phyloP scores from a whole-genome alignment of 2,888 invertebrate genomes.

The Lobophora halterata region DNA sequence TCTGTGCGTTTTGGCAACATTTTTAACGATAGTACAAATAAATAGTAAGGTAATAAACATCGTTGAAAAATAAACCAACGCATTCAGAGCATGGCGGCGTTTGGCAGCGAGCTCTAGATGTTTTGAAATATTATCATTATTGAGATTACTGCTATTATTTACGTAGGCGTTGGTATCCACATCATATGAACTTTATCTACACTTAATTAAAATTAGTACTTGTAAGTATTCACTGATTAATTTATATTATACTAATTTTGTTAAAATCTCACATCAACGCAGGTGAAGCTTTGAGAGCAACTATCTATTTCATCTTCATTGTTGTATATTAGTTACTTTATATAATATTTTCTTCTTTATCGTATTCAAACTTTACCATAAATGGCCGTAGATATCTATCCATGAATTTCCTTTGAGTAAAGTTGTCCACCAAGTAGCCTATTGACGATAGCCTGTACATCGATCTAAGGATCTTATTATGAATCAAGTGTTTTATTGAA shows the following conservation, averaged over 20 bases:
- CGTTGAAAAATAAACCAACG: slow-evolving; percentile 13
- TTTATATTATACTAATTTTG: slow-evolving; percentile 13
- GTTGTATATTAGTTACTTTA: slow-evolving; percentile 16
- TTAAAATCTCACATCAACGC: slow-evolving; percentile 9
- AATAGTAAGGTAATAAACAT: slow-evolving; percentile 15
- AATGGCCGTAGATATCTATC: slow-evolving; percentile 14
- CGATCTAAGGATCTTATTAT: too few species aligned
- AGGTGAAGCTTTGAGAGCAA: slow-evolving; percentile 17
- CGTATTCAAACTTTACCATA: slow-evolving; percentile 21
- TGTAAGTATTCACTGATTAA: slow-evolving; percentile 3
- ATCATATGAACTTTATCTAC: too few species aligned
- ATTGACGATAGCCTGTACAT: too few species aligned
- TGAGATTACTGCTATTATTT: neutral
- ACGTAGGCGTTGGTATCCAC: too few species aligned
- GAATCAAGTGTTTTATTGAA: too few species aligned
- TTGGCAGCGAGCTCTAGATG: slow-evolving; percentile 3
- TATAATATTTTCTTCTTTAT: slow-evolving; percentile 14
- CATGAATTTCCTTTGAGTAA: slow-evolving; percentile 17
- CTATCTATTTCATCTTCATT: too few species aligned
- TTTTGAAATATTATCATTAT: neutral
- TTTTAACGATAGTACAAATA: slow-evolving; percentile 19
- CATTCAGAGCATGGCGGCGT: neutral
- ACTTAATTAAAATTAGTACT: neutral
- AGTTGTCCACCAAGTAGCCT: too few species aligned
- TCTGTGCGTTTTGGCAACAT: slow-evolving; percentile 17